These are phyloP conservation scores for Verasper variegatus DNA, from an alignment of 2,113 vertebrate species.

Conservation along the genomic window DNA sequence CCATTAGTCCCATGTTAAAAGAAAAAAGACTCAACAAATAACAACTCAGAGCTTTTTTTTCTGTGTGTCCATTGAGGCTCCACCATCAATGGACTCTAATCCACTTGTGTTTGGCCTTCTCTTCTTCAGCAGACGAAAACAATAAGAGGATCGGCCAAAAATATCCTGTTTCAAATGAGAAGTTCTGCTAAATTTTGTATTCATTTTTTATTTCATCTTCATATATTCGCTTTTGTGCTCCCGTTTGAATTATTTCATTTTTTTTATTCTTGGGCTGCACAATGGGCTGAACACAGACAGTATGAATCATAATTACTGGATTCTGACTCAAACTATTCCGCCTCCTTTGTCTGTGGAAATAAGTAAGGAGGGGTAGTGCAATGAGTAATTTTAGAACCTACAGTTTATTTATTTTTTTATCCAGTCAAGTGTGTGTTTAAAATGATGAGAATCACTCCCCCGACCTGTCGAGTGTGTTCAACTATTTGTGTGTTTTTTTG, in stretches of 20 bases:
- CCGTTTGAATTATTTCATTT: neutral
- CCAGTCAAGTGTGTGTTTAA: conserved; percentile 1
- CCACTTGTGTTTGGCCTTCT: conserved; percentile 12
- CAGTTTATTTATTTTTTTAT: neutral
- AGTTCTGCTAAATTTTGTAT: too few relatives aligned
- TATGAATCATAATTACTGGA: conserved; percentile 13
- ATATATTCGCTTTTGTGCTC: neutral
- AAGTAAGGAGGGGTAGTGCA: neutral
- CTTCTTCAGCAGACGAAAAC: neutral
- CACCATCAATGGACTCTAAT: neutral
- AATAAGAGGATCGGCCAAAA: too few relatives aligned
- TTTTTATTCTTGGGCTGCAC: neutral
- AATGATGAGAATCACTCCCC: conserved; percentile 9
- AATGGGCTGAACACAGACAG: neutral
- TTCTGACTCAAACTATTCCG: conserved; percentile 7
- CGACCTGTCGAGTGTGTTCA: neutral
- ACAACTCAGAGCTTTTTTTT: neutral
- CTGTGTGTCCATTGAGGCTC: neutral
- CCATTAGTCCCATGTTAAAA: neutral
- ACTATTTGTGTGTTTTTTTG: conserved; percentile 6
- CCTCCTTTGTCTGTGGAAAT: neutral
- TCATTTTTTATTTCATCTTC: neutral
- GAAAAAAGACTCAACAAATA: conserved; percentile 6
- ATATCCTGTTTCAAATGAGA: too few relatives aligned
- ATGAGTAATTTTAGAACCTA: neutral